Conservation (phyloP, 2,113 vertebrate genomes). For the Prunella himalayana region DNA sequence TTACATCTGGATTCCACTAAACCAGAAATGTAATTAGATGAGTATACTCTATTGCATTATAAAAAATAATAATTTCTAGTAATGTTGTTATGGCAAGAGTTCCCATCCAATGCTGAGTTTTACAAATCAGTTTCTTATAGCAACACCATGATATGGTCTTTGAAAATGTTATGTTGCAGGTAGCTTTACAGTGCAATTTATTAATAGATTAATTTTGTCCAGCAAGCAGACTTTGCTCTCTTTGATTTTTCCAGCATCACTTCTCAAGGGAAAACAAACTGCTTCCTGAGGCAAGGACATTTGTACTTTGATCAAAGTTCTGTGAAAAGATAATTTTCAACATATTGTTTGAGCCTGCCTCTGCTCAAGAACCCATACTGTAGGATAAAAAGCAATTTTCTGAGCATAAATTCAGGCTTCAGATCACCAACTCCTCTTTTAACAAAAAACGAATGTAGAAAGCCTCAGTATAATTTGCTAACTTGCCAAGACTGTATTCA, state of each 20-base stretch:
- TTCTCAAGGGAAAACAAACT: neutral
- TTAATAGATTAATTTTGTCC: neutral
- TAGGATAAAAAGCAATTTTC: constrained; percentile 15
- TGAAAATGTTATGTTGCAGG: neutral
- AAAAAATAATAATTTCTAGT: neutral
- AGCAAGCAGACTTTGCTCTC: neutral
- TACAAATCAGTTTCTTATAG: neutral
- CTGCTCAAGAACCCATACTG: neutral
- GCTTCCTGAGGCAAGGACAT: constrained; percentile 16
- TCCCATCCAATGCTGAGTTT: neutral
- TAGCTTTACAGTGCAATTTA: neutral
- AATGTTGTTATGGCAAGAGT: neutral
- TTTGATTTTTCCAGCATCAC: neutral
- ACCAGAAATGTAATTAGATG: neutral
- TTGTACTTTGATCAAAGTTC: constrained; percentile 22
- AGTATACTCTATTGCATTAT: neutral
- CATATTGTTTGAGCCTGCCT: neutral
- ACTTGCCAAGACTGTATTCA: neutral
- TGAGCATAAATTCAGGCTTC: constrained; percentile 2
- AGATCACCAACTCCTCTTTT: neutral
- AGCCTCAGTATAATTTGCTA: neutral
- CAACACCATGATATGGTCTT: neutral
- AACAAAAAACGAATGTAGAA: neutral
- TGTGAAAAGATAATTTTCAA: constrained; percentile 25
- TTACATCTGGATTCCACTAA: neutral